Conservation (phyloP, 2,888 invertebrate species). For the Netelia melanura region DNA sequence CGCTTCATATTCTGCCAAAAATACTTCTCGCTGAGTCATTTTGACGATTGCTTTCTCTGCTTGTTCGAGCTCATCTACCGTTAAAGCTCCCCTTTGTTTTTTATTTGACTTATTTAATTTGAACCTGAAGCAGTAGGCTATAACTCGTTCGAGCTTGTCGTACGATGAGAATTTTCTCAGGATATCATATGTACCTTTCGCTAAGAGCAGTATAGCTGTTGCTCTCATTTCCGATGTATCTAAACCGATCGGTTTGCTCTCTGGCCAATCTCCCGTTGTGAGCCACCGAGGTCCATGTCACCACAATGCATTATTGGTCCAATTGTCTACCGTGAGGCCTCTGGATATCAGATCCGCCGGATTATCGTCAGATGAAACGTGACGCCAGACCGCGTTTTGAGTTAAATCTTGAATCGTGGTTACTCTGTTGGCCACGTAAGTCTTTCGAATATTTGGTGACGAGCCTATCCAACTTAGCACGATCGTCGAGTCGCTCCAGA, state of each 20-base stretch:
- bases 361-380: not conserved
- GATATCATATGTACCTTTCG: not conserved
- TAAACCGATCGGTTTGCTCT: not conserved
- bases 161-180: slow-evolving; percentile 20
- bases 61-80: slow-evolving; percentile 11
- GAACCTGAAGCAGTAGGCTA: slow-evolving; percentile 38
- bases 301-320: not conserved
- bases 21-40: slow-evolving; percentile 26
- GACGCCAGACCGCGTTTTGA: not conserved
- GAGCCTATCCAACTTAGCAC: slow-evolving; percentile 24
- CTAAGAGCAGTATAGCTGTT: not conserved
- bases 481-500: slow-evolving; percentile 22
- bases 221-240: not conserved
- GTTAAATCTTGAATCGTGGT: not conserved
- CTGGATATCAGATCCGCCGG: not conserved
- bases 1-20: not conserved
- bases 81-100: not conserved
- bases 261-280: not conserved
- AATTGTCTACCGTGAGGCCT: not conserved
- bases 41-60: not conserved
- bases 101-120: not conserved
- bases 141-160: slow-evolving; percentile 9
- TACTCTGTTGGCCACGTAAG: slow-evolving; percentile 9
- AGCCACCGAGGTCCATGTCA: not conserved
- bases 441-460: slow-evolving; percentile 3